Evolutionary conservation across 2,113 vertebrate genomes (phyloP).

Genomic region (Myxocyprinus asiaticus): DNA sequence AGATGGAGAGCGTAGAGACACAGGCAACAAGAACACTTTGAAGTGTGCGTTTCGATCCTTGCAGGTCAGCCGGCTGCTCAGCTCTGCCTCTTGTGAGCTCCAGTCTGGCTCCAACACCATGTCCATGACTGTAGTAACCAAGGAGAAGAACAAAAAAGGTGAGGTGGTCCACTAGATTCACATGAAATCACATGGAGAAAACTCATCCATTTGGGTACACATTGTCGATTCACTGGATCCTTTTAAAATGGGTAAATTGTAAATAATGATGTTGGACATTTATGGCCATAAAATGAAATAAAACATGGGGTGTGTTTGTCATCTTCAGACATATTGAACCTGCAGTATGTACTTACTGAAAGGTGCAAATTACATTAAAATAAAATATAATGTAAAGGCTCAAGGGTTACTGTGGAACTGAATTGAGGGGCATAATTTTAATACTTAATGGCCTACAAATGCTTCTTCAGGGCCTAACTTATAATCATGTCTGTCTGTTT

Average conservation of each 20-base stretch:
- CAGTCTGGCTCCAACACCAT: conserved; percentile 72
- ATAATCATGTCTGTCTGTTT: background rate
- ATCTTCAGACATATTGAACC: background rate
- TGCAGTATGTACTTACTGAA: background rate
- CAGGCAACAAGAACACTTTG: conserved; percentile 75
- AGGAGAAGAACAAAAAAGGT: conserved; percentile 85
- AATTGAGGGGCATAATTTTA: background rate
- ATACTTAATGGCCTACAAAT: background rate
- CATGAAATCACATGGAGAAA: background rate
- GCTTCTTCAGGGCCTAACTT: background rate
- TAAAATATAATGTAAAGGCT: background rate
- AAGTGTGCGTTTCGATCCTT: conserved; percentile 79
- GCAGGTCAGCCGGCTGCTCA: conserved; percentile 78
- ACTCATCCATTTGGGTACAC: no score
- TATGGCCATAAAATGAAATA: background rate
- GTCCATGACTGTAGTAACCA: conserved; percentile 82
- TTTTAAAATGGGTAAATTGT: no score
- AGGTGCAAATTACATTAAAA: background rate
- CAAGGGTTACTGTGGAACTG: background rate
- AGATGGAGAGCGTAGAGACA: conserved; percentile 76
- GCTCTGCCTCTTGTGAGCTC: conserved; percentile 59
- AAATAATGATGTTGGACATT: background rate
- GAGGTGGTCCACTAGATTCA: conserved; percentile 12
- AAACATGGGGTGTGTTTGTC: background rate
- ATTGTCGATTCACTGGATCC: no score